Conservation (phyloP, 1,140 invertebrate species). For the Coelopa frigida region DNA sequence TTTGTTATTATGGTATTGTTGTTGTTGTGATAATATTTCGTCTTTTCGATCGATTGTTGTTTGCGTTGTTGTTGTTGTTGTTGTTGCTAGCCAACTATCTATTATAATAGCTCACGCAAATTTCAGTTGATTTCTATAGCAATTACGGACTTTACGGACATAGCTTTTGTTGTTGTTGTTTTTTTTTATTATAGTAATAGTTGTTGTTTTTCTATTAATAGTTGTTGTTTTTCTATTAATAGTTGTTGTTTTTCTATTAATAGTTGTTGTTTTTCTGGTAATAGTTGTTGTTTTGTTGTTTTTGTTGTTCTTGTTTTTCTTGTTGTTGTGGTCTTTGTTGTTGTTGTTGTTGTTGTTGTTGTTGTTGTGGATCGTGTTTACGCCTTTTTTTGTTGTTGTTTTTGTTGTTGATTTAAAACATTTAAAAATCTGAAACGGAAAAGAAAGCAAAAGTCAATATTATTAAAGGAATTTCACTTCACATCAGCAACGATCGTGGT, state of each 20-base stretch:
- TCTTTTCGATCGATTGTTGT: background rate
- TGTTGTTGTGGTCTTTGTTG: background rate
- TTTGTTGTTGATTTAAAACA: background rate
- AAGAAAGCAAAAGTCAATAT: background rate
- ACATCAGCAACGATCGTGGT: no score
- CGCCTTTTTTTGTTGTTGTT: background rate
- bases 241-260: background rate
- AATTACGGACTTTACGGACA: conserved; percentile 1
- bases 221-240: background rate
- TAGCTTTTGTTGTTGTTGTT: background rate
- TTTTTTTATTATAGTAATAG: background rate
- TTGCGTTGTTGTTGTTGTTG: conserved; percentile 1
- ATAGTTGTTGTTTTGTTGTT: background rate
- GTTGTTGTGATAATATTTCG: background rate
- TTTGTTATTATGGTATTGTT: conserved; percentile 5
- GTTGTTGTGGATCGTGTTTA: background rate
- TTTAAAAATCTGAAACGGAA: background rate
- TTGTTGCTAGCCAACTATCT: background rate
- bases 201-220: background rate
- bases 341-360: no score
- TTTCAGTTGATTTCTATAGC: background rate
- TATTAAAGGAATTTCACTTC: background rate
- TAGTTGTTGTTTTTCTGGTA: background rate
- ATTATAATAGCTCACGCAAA: background rate
- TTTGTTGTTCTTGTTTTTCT: background rate